Base-by-base conservation (phyloP, 1,140 invertebrate genomes). In the Zaprionus taronus region DNA sequence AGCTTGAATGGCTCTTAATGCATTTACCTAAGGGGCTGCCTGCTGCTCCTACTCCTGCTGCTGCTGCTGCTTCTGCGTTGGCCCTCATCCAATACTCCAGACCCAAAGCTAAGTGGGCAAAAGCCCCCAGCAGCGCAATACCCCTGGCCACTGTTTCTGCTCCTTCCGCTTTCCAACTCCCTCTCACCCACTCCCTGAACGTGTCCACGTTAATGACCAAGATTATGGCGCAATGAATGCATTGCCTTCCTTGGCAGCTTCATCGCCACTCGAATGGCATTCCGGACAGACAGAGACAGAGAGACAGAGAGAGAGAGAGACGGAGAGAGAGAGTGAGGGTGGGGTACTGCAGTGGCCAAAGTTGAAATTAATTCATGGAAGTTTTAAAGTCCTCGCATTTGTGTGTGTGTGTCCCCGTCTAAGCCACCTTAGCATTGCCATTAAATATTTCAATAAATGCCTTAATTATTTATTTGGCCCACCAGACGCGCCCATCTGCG, bases 401-500 rank as follows among this genome's bases (percentile, higher is more conserved):
- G 11, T 20, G 31, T 20, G 31, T 20, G 28, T 41, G 20, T 57
- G 15, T 12, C 57, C 7, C 9, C 57, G 28, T 22, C 36, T 66
- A 49, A 53, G 53, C 71, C 82, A 49, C 49, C 57, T 64, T 72
- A 58, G 73, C 63, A 38, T 67, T 51, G n/a, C 61, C 72, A 74
- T 87, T 83, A 71, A 83, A 80, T 83, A 80, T 83, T 77, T 84
- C 65, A 87, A 80, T 84, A 75, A 75, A 73, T 64, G 68, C 44
- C 81, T 80, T 83, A 81, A 90, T 89, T 87, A 79, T 78, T 79
- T 87, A 81, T 71, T 71, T 61, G 51, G 9, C 75, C 28, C 65
- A 44, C 67, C 69, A 98, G 97, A 96, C 93, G 95, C 96, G 31
- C 97, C 97, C 58, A 95, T 96, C n/a, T 98, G 97, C 93, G 95